Base-by-base conservation (phyloP, 2,113 vertebrate species). In the Misgurnus mizolepis region DNA sequence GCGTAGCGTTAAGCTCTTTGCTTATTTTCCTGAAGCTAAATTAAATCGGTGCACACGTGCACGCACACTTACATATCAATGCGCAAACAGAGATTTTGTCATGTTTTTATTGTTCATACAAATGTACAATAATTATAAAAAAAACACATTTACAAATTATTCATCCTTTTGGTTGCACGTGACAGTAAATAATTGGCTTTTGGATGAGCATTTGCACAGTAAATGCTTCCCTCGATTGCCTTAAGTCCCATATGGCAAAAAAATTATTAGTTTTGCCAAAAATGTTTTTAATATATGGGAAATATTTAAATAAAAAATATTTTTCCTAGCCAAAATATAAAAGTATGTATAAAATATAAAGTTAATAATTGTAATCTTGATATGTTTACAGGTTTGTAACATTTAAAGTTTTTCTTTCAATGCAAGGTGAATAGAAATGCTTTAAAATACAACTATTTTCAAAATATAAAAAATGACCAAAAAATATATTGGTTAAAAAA, bases 21-120 rank as follows among this genome's bases (percentile, higher is more conserved):
- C 10, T 70, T 22, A n/a, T 22, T 55, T 73, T 76, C 68, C n/a
- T 7, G 56, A 81, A 62, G 61, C 56, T 50, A 73, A 84, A 81
- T 78, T 49, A 74, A 11, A 50, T 22, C 50, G 47, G 66, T 22
- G 67, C n/a, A 17, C 60, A 1, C 1, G 66, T 22, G 67, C n/a
- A 17, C 60, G 1, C 1, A 11, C 68, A 34, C 7, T 50, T 1
- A 15, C 41, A 47, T 6, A 74, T 22, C 6, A 34, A 12, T 39
- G 27, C 0, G 5, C 11, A 56, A 41, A 56, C 53, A 34, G 5
- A 47, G 41, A 5, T 43, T 27, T 56, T 22, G 10, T 0, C 4
- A 0, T 22, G 15, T 5, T 61, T 77, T 82, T 34, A 80, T 81
- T 82, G 17, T 8, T 67, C 43, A 49, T 71, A 80, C 47, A 18